Evolutionary conservation across 2,113 vertebrate genomes (phyloP), one percentile per base, ranked within the genome.

Genomic region (Istiophorus platypterus): DNA sequence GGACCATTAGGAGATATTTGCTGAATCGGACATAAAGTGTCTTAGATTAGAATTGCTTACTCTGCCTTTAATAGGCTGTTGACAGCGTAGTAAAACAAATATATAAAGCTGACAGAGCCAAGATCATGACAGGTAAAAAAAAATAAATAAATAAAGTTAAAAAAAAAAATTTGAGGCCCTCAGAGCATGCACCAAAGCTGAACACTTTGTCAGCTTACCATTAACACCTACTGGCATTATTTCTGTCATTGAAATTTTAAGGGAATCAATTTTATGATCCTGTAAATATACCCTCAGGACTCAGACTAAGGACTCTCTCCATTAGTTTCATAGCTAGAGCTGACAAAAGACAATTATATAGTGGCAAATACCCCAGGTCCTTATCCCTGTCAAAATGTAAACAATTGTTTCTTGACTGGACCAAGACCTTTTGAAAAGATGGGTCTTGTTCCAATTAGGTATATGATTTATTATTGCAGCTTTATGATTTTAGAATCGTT

Each of bases 231-330:
- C 62, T 54, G 61, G 57, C 51, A 31, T 64, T 72, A 58, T 63
- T 80, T 59, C 69, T 78, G 70, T 80, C 86, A 75, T 80, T 78
- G 70, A 3, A 6, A 69, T 69, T 69, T 70, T 82, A 51, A 84
- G 27, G n/a, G 34, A 68, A 88, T 89, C 20, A 34, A 82, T 87
- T 86, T 80, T 80, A 76, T 59, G 47, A 78, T 69, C 41, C 29
- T 64, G 57, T 78, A 84, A 87, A 81, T 72, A 65, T 26, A 39
- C 80, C 73, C 51, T 26, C 34, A 67, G 54, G 84, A 77, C 37
- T 41, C 14, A 1, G 45, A 22, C 56, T 24, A 15, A 42, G 9
- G 56, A 70, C 49, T 45, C 41, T 58, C 47, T 75, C 73, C 61
- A 52, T 78, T 83, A 63, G 65, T 68, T 72, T 78, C 51, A 58